Conservation (phyloP, 2,113 vertebrate species). For the Labeo catla region DNA sequence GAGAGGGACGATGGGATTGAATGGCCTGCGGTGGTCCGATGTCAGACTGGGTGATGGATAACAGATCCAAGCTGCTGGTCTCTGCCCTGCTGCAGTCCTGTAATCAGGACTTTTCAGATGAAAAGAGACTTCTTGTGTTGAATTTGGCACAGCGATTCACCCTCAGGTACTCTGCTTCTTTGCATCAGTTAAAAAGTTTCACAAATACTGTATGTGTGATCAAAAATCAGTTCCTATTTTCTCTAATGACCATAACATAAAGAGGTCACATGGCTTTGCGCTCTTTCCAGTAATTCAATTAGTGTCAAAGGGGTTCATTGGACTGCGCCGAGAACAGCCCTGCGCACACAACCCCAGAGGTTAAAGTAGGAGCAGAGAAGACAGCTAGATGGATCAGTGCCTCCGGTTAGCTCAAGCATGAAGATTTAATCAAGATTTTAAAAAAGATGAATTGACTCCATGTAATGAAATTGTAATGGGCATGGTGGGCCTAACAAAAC, state of each 20-base stretch:
- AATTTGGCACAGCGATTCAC: slow-evolving; percentile 10
- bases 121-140: slow-evolving; percentile 43
- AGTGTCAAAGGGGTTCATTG: slow-evolving; percentile 39
- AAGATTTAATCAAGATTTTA: slow-evolving; percentile 59
- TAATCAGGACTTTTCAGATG: slow-evolving; percentile 47
- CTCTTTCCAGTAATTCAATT: slow-evolving; percentile 53
- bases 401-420: slow-evolving; percentile 55
- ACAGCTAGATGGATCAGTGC: slow-evolving; percentile 51
- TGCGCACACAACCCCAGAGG: slow-evolving; percentile 38
- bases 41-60: slow-evolving; percentile 55
- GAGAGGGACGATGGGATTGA: slow-evolving; percentile 20
- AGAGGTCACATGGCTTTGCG: slow-evolving; percentile 39
- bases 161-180: slow-evolving; percentile 26
- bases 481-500: slow-evolving; percentile 30
- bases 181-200: slow-evolving; percentile 30
- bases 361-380: slow-evolving; percentile 54
- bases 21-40: slow-evolving; percentile 44
- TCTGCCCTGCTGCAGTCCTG: slow-evolving; percentile 40
- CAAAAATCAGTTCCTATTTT: slow-evolving; percentile 16
- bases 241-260: neutral
- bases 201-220: slow-evolving; percentile 18
- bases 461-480: slow-evolving; percentile 56
- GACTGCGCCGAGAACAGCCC: neutral
- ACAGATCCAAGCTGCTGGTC: slow-evolving; percentile 41
- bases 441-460: slow-evolving; percentile 58